Conservation (phyloP, 2,888 invertebrate species). For the Gastrophysa polygoni region DNA sequence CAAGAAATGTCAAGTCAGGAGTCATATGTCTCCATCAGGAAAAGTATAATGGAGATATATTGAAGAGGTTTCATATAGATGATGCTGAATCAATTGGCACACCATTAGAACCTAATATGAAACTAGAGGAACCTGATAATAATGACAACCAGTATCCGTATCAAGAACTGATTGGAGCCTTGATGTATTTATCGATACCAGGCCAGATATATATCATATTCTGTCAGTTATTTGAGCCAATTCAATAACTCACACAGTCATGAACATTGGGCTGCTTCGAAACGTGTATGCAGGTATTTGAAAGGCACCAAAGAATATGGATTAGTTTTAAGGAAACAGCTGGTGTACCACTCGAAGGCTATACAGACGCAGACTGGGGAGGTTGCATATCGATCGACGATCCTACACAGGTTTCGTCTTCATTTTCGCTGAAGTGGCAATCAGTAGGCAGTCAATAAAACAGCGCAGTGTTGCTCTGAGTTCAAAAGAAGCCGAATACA, state of each 20-base stretch:
- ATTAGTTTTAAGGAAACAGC: neutral
- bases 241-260: neutral
- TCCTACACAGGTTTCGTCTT: slow-evolving; percentile 31
- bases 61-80: slow-evolving; percentile 3
- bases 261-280: neutral
- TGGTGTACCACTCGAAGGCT: neutral
- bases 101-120: neutral
- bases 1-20: neutral
- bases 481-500: slow-evolving; percentile 31
- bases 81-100: neutral
- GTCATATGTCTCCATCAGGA: neutral
- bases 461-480: slow-evolving; percentile 28
- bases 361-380: slow-evolving; percentile 33
- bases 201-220: slow-evolving; percentile 8
- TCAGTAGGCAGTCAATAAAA: slow-evolving; percentile 28
- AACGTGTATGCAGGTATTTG: neutral
- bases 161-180: slow-evolving; percentile 9
- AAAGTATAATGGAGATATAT: neutral
- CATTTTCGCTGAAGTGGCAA: slow-evolving; percentile 11
- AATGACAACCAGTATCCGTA: slow-evolving; percentile 1
- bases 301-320: neutral
- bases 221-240: slow-evolving; percentile 2
- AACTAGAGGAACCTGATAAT: neutral
- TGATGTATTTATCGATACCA: slow-evolving; percentile 8
- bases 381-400: slow-evolving; percentile 17